phyloP scores from a whole-genome alignment of 2,113 vertebrate species.

The Platysternon megacephalum region DNA sequence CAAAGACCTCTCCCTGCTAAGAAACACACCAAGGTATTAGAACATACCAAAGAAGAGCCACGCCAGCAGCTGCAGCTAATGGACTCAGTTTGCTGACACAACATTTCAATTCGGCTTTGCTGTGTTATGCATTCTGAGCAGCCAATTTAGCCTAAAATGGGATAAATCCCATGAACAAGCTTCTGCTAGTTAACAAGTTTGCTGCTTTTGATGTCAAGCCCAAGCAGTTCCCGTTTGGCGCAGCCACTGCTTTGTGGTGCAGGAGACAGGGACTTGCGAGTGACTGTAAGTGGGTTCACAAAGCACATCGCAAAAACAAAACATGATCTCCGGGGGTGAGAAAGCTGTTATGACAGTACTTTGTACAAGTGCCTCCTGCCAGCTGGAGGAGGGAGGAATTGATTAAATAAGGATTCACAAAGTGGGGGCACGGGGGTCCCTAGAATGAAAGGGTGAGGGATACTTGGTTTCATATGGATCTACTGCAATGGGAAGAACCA shows the following conservation, averaged over 20 bases:
- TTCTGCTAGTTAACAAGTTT: background rate
- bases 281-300: background rate
- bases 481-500: background rate
- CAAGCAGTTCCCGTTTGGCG: background rate
- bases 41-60: background rate
- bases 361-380: background rate
- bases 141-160: background rate
- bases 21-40: background rate
- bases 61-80: accelerated
- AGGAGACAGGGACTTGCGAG: background rate
- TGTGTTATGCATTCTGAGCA: background rate
- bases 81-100: background rate
- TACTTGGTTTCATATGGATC: background rate
- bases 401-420: background rate
- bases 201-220: background rate
- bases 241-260: background rate
- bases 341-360: background rate
- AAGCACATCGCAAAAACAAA: background rate
- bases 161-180: background rate
- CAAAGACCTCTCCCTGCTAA: background rate
- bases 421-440: background rate
- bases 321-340: background rate
- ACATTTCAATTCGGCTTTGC: background rate
- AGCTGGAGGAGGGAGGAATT: background rate
- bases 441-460: background rate